Evolutionary conservation across 2,797 vertebrate species (phyloP).

Genomic region (Otolemur crassicaudatus): DNA sequence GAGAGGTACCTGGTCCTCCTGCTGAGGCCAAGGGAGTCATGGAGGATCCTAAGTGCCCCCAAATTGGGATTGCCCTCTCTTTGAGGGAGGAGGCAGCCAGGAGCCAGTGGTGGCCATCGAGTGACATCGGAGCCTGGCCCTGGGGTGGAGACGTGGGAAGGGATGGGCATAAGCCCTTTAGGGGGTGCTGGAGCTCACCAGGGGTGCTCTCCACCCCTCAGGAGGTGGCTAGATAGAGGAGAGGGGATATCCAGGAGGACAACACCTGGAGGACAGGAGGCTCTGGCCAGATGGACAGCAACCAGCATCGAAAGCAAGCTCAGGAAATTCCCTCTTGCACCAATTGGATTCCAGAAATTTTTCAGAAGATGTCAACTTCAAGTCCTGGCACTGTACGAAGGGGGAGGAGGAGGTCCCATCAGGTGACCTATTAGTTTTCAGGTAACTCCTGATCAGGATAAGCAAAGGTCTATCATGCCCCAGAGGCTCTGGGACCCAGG

Average conservation of each 20-base stretch:
- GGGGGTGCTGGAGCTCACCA: neutral
- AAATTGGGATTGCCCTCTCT: neutral
- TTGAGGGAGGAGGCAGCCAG: too few relatives aligned
- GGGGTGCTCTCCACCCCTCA: neutral
- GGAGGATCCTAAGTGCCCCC: neutral
- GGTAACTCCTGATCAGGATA: neutral
- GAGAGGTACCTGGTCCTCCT: neutral
- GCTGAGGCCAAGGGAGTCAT: neutral
- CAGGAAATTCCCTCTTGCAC: neutral
- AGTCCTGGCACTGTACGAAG: neutral
- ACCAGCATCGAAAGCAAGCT: neutral
- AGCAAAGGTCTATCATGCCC: neutral
- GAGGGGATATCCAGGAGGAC: neutral
- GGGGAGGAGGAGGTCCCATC: too few relatives aligned
- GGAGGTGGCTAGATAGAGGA: neutral
- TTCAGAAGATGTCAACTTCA: neutral
- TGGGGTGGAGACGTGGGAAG: fast-evolving
- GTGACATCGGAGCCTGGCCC: neutral
- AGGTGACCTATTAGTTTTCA: neutral
- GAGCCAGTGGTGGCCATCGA: neutral
- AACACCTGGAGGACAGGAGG: fast-evolving
- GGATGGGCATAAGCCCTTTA: too few relatives aligned
- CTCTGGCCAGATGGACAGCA: neutral
- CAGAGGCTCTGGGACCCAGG: neutral
- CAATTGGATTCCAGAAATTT: neutral